Base-by-base conservation (phyloP, 1,140 invertebrate species). In the Pinna nobilis region DNA sequence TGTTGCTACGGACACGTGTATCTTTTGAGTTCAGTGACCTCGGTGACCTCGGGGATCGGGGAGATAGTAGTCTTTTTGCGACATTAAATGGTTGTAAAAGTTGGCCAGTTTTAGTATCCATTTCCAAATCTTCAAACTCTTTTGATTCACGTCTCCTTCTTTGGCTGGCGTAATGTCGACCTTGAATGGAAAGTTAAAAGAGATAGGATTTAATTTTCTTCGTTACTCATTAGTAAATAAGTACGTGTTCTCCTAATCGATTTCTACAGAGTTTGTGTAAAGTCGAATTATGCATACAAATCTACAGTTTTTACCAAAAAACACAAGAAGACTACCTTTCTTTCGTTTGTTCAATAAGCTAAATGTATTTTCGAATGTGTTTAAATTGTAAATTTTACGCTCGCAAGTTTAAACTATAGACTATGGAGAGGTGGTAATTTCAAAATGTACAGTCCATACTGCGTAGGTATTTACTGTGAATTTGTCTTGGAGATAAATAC, bases 121-220 rank as follows among this genome's bases (percentile, higher is more conserved):
- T 64, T 5, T 70, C 47, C 23, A 77, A 51, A 59, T 77, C 75
- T 41, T 77, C 75, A 44, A 73, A 77, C 66, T 77, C 75, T 53
- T 70, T 67, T 3, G 75, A 77, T 11, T 69, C 51, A 20, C 75
- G 39, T 25, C 75, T 28, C 5, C 65, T 65, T 73, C 70, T 68
- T 35, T 30, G 39, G 50, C 59, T 64, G 4, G 66, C 70, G 66
- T 65, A 64, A 20, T 11, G 41, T 37, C 51, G 57, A 18, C 73
- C 73, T 75, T 15, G 11, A 71, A 63, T 15, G 9, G 18, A 50
- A 35, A 7, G 20, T 30, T 9, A 50, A 15, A 15, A n/a, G n/a
- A n/a, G n/a, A n/a, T n/a, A n/a, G n/a, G 13, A 13, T 32, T 59
- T 2, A 59, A 59, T 30, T 32, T 20, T 6, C 6, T 33, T 32